Base-by-base conservation (phyloP, 2,888 invertebrate genomes). In the Sisyra terminalis region DNA sequence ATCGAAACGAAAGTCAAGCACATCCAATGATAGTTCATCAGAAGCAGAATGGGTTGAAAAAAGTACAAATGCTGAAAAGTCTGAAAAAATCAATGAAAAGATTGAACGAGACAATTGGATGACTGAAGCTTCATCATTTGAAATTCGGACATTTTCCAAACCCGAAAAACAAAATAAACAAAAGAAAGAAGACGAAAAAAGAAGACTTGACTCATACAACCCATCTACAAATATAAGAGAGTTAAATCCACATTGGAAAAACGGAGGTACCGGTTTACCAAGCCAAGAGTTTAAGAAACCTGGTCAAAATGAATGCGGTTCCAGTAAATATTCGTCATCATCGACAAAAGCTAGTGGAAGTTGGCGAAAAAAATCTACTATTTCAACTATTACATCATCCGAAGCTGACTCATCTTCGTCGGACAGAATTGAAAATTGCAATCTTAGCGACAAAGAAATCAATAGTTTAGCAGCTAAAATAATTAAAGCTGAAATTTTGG, bases 401-500 rank as follows among this genome's bases (percentile, higher is more conserved):
- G 24, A 24, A 24, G 32, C 9, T 5, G 9, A 32, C 3, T 6
- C 3, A 32, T 3, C 3, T 32, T 32, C 32, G 32, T 32, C 14
- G 4, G 6, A 32, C 9, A 9, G 5, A 67, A 70, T 50, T 9
- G 11, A 13, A 32, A 32, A 9, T 6, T 3, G 4, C 5, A 13
- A 32, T 6, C 60, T 85, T 13, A 76, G 78, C 36, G 81, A 86
- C 61, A 77, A 78, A 50, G 85, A 96, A 59, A 75, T 92, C 71
- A 98, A 97, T 63, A 78, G 80, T 51, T 59, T 98, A 34, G 89
- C 80, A 32, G 90, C 94, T 2, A 89, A 84, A 64, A 74, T 93
- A 47, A 67, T 97, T 0, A 92, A 92, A 66, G 94, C 96, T 10
- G 93, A 97, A 71, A 75, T 98, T 51, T 74, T 90, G 70, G 94